Evolutionary conservation across 2,888 invertebrate species (phyloP).

Genomic region (Drosophila bunnanda): DNA sequence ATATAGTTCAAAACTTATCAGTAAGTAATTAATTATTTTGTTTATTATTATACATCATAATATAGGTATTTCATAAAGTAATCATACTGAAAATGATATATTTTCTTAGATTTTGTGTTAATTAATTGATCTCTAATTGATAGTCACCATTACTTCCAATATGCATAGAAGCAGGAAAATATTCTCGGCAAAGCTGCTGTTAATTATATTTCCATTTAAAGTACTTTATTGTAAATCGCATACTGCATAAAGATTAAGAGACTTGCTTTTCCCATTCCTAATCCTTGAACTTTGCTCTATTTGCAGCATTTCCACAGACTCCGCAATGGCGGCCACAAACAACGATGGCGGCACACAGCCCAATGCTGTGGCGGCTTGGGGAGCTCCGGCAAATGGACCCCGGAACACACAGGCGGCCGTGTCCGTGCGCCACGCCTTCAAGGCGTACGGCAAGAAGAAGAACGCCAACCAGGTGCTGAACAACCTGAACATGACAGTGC

Average conservation of each 20-base stretch:
- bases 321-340: constrained; percentile 82
- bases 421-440: constrained; percentile 94
- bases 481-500: constrained; percentile 96
- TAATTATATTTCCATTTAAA: not conserved
- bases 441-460: constrained; percentile 95
- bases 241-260: too few species aligned
- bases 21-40: not conserved
- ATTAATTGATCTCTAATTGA: not conserved
- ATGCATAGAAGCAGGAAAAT: not conserved
- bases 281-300: constrained; percentile 20
- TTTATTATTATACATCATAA: not conserved
- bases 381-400: constrained; percentile 81
- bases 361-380: constrained; percentile 85
- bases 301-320: constrained; percentile 83
- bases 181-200: not conserved
- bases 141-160: not conserved
- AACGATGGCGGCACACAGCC: constrained; percentile 83
- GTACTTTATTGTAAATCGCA: not conserved
- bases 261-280: not conserved
- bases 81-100: not conserved
- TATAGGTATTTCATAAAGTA: not conserved
- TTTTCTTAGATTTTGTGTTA: not conserved
- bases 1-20: not conserved
- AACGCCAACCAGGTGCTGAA: constrained; percentile 94
- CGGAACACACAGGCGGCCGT: constrained; percentile 90